A percentile compares a stretch with the other conserved stretches of the same genome.
Evolutionary conservation across 1,140 invertebrate genomes (phyloP).

Genomic region (Arion vulgaris): DNA sequence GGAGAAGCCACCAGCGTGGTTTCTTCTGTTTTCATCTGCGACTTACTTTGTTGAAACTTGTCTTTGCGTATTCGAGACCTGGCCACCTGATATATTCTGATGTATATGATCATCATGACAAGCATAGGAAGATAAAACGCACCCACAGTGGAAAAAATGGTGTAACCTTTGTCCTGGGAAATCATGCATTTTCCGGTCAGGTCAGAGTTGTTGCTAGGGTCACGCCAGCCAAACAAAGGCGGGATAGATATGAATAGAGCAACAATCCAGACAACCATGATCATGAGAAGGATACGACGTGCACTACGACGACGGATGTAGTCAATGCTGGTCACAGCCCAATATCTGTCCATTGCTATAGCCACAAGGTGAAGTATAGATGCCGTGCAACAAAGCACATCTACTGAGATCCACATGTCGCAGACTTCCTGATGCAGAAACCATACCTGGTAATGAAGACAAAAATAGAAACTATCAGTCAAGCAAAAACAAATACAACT

Average conservation of each 20-base stretch:
- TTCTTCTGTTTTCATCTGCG: conserved; percentile 33
- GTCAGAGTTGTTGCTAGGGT: conserved; percentile 58
- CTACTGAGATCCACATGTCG: conserved; percentile 65
- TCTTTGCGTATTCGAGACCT: conserved; percentile 66
- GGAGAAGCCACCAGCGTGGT: conserved; percentile 40
- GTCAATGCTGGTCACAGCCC: conserved; percentile 95
- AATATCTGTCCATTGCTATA: conserved; percentile 94
- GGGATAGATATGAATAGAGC: conserved; percentile 90
- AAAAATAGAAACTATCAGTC: background rate
- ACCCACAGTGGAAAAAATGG: conserved; percentile 70
- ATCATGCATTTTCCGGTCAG: conserved; percentile 65
- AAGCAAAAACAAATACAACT: too few relatives aligned
- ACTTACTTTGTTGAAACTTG: conserved; percentile 52
- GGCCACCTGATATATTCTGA: conserved; percentile 69
- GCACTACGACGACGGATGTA: conserved; percentile 92
- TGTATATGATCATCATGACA: conserved; percentile 71
- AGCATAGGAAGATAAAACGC: conserved; percentile 73
- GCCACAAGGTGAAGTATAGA: conserved; percentile 95
- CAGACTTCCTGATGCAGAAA: conserved; percentile 76
- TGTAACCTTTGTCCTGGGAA: conserved; percentile 69
- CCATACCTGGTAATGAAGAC: conserved; percentile 77
- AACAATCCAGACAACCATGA: conserved; percentile 88
- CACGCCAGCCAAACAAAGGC: conserved; percentile 79
- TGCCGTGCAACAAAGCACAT: conserved; percentile 94
- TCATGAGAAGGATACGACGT: conserved; percentile 88